Evolutionary conservation across 2,797 vertebrate genomes (phyloP).

Genomic region (Sitta carolinensis): DNA sequence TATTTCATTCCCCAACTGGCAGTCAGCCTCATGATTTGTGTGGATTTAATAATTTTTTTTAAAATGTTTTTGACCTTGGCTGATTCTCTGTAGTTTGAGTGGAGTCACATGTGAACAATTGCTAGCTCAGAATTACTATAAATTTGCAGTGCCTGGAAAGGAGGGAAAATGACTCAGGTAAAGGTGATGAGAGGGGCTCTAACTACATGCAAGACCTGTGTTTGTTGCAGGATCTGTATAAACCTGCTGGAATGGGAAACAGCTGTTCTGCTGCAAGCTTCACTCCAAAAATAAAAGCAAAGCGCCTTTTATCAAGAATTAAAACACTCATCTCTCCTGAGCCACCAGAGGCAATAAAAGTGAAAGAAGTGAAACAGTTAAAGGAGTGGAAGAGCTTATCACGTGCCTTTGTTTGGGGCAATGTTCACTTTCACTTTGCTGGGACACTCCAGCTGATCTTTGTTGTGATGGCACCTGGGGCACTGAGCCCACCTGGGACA

Average conservation of each 20-base stretch:
- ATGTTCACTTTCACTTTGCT: neutral
- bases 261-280: neutral
- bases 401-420: neutral
- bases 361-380: slow-evolving; percentile 24
- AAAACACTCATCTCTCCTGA: neutral
- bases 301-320: neutral
- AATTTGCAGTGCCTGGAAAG: neutral
- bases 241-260: neutral
- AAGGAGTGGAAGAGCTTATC: neutral
- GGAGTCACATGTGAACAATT: neutral
- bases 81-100: neutral
- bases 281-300: neutral
- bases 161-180: neutral
- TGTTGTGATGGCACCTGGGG: neutral
- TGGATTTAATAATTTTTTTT: neutral
- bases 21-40: neutral
- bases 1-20: neutral
- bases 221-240: neutral
- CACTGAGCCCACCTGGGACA: neutral
- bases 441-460: neutral
- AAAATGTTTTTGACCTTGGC: neutral
- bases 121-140: neutral
- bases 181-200: neutral
- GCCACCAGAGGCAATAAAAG: neutral
- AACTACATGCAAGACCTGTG: rapidly evolving